phyloP scores from a whole-genome alignment of 1,140 invertebrate genomes.

The Varroa destructor region DNA sequence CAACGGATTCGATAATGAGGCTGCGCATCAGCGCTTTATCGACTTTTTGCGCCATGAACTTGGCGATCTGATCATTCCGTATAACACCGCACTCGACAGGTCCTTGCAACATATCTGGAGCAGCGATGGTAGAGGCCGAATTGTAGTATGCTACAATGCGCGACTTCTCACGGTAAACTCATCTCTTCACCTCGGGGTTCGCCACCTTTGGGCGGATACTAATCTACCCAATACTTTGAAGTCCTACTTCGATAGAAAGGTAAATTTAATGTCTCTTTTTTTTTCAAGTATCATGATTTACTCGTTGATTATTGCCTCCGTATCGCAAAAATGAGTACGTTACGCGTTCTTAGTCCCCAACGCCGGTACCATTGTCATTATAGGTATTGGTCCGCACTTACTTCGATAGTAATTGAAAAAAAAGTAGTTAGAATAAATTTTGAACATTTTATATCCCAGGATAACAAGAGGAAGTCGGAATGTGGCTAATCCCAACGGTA shows the following conservation, averaged over 20 bases:
- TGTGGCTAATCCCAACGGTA: too few species aligned
- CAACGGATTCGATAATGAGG: constrained; percentile 35
- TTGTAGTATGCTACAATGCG: constrained; percentile 49
- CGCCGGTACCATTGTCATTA: too few species aligned
- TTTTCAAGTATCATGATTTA: not conserved
- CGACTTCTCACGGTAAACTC: constrained; percentile 36
- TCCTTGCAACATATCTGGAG: constrained; percentile 8
- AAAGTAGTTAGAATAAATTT: too few species aligned
- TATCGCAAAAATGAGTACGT: too few species aligned
- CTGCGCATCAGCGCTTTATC: constrained; percentile 44
- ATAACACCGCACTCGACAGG: constrained; percentile 2
- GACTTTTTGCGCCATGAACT: constrained; percentile 43
- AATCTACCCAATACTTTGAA: constrained; percentile 43
- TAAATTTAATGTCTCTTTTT: constrained; percentile 36
- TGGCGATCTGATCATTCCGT: constrained; percentile 40
- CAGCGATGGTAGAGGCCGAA: constrained; percentile 37
- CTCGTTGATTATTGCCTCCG: too few species aligned
- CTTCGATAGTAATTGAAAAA: too few species aligned
- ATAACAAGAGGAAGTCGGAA: too few species aligned
- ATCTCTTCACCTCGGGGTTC: constrained; percentile 41
- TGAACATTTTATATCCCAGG: too few species aligned
- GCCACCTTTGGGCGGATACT: constrained; percentile 50
- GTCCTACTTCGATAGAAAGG: constrained; percentile 41
- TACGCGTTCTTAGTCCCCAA: too few species aligned
- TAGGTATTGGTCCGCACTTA: too few species aligned